Percentiles rank a stretch among this genome's conserved stretches.
phyloP scores from a whole-genome alignment of 2,113 vertebrate genomes.

The Suricata suricatta region DNA sequence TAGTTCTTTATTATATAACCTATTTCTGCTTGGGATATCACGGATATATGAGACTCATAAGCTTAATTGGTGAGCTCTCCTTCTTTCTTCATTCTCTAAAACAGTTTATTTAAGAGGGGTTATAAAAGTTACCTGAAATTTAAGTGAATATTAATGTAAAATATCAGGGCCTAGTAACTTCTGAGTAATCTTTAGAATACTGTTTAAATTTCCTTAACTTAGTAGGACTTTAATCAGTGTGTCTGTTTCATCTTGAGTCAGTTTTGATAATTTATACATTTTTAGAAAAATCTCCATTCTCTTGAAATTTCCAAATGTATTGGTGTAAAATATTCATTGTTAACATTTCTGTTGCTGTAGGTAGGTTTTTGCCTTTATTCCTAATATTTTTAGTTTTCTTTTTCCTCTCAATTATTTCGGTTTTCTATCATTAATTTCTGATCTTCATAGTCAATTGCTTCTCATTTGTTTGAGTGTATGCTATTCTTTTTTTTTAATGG shows the following conservation, averaged over 20 bases:
- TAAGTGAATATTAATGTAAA: background rate
- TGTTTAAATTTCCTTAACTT: background rate
- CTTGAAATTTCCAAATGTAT: background rate
- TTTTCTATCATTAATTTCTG: conserved; percentile 13
- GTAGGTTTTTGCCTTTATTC: background rate
- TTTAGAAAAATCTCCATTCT: background rate
- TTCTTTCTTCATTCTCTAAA: background rate
- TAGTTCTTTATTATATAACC: background rate
- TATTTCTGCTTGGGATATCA: background rate
- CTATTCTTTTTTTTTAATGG: background rate
- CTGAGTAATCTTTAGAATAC: background rate
- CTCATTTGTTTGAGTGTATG: background rate
- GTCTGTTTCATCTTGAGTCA: background rate
- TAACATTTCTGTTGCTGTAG: background rate
- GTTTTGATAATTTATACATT: background rate
- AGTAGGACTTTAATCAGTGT: background rate
- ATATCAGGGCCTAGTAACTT: background rate
- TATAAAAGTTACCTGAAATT: background rate
- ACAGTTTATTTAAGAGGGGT: background rate
- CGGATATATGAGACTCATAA: background rate
- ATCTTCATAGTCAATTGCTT: background rate
- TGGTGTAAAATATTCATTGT: background rate
- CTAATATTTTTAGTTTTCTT: conserved; percentile 15
- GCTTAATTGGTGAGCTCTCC: conserved; percentile 13
- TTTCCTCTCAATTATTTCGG: background rate